phyloP scores from a whole-genome alignment of 1,140 invertebrate genomes.

The Drosophila mojavensis region DNA sequence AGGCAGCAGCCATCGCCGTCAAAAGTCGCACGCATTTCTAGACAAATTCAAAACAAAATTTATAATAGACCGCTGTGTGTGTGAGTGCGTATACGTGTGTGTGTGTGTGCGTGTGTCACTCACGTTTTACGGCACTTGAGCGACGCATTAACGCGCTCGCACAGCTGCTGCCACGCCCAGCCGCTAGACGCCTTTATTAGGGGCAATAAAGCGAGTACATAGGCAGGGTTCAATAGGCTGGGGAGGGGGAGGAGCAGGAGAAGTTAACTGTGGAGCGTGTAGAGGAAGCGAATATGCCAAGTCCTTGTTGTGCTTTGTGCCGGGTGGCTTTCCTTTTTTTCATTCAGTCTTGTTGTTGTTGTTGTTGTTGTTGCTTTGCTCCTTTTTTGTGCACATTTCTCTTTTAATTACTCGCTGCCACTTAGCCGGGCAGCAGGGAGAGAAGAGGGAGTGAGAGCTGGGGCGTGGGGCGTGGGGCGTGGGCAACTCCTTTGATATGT shows the following conservation, averaged over 20 bases:
- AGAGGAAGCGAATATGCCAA: neutral
- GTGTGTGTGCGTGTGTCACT: conserved; percentile 59
- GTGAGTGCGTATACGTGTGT: conserved; percentile 10
- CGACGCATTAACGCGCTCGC: conserved; percentile 79
- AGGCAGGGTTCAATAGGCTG: conserved; percentile 5
- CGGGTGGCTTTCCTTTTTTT: conserved; percentile 4
- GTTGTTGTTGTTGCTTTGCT: conserved; percentile 46
- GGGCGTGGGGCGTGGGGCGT: neutral
- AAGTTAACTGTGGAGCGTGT: neutral
- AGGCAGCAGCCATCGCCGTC: conserved; percentile 44
- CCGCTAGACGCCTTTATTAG: conserved; percentile 66
- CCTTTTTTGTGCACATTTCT: conserved; percentile 73
- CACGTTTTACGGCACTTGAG: conserved; percentile 80
- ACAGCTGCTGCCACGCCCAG: conserved; percentile 71
- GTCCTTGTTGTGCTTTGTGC: conserved; percentile 48
- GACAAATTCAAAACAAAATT: conserved; percentile 77
- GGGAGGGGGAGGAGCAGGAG: neutral
- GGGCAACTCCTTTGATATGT: conserved; percentile 63
- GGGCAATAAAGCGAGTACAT: conserved; percentile 72
- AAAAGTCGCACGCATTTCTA: conserved; percentile 68
- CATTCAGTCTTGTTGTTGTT: too few species aligned
- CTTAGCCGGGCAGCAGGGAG: conserved; percentile 40
- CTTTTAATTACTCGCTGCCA: conserved; percentile 78
- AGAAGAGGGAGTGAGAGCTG: neutral
- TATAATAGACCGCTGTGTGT: conserved; percentile 66